These are phyloP conservation scores for Ophion ventricosus DNA, from an alignment of 2,888 invertebrate genomes.

Conservation along the genomic window DNA sequence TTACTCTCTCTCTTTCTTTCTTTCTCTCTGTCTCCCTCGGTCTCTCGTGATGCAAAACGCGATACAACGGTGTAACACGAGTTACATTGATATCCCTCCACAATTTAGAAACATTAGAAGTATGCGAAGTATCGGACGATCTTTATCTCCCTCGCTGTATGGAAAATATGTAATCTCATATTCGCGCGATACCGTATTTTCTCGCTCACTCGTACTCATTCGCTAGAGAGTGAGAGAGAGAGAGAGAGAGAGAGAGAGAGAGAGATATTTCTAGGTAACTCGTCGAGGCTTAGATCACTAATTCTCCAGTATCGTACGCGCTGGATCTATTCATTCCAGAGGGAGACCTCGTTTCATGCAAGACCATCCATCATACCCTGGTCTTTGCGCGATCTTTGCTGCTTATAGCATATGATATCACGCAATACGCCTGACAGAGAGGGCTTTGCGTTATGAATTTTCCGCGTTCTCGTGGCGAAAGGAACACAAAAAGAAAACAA, in stretches of 20 bases:
- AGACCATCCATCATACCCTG: constrained; percentile 61
- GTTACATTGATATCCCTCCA: constrained; percentile 55
- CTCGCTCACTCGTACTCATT: constrained; percentile 31
- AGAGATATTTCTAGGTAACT: constrained; percentile 11
- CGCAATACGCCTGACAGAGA: constrained; percentile 44
- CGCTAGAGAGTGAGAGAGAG: not conserved
- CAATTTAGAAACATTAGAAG: constrained; percentile 64
- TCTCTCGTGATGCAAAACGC: constrained; percentile 32
- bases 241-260: not conserved
- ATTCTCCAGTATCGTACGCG: constrained; percentile 59
- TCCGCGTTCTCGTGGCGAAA: constrained; percentile 23
- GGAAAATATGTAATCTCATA: constrained; percentile 57
- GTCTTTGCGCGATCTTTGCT: constrained; percentile 30
- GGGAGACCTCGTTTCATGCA: constrained; percentile 55
- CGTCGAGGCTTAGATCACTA: constrained; percentile 53
- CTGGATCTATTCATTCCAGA: constrained; percentile 57
- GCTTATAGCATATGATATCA: constrained; percentile 37
- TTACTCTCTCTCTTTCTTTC: not conserved
- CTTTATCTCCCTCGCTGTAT: constrained; percentile 45
- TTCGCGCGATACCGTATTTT: constrained; percentile 47
- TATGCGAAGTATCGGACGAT: constrained; percentile 62
- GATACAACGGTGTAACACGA: constrained; percentile 40
- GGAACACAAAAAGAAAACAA: constrained; percentile 10
- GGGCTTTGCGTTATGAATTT: constrained; percentile 34
- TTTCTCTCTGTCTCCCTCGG: not conserved